Base-by-base conservation (phyloP, 2,888 invertebrate genomes). In the Drosophila glabriapex region DNA sequence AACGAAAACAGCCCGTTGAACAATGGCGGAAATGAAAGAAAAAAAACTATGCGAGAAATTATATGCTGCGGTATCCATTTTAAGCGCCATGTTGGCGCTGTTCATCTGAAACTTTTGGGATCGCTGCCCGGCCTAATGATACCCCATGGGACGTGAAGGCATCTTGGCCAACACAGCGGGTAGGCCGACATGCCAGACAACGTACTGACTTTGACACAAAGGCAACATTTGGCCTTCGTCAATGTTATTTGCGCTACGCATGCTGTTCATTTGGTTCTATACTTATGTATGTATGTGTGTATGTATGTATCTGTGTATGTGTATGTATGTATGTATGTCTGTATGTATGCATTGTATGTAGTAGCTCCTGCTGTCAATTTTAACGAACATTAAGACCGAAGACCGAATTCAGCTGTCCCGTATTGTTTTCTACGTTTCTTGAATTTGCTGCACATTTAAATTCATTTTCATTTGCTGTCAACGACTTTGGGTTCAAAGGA, bases 11-110 rank as follows among this genome's bases (percentile, higher is more conserved):
- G 63, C 39, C 70, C 63, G 49, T 58, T 58, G 68, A 82, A 85
- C 83, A 80, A 79, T 76, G 73, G 67, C 63, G 52, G 54, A 46
- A 58, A 62, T 65, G 54, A 46, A 46, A 46, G 58, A 73, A 52
- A 65, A 69, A 78, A 68, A 78, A 72, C 74, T 74, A 83, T 75
- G 79, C 75, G 76, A 78, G 81, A 83, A 87, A 85, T 83, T 80
- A 86, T 80, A 66, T 81, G 83, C 82, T 77, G 76, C 68, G 83
- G 80, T 78, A 71, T 78, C 85, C 78, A 78, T 86, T 81, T 84
- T 82, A 62, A 79, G 79, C 81, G 76, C 72, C 81, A 79, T 67
- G 79, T 72, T 78, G 83, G 66, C 72, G 73, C 54, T 58, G 37
- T 39, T 56, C 28, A 54, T 63, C 68, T 62, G 54, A 69, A 73